Conservation (phyloP, 1,140 invertebrate genomes). For the Rhopalosiphum padi region DNA sequence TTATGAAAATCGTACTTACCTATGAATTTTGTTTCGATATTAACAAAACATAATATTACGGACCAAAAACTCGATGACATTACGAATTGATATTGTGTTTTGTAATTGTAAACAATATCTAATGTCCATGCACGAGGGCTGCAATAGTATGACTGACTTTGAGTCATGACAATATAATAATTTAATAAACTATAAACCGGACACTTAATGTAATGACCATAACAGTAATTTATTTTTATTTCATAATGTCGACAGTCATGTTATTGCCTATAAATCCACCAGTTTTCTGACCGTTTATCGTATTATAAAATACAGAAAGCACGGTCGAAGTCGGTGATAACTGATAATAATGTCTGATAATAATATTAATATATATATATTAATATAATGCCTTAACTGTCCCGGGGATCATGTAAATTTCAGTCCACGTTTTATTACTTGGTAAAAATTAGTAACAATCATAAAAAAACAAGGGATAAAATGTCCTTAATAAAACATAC, state of each 20-base stretch:
- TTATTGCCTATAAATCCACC: background rate
- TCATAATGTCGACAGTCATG: background rate
- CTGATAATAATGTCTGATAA: too few relatives aligned
- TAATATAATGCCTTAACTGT: background rate
- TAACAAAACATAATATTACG: background rate
- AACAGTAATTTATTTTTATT: background rate
- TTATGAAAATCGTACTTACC: background rate
- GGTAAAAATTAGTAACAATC: background rate
- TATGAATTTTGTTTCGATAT: background rate
- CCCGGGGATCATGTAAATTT: background rate
- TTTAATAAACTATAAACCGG: background rate
- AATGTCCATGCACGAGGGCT: background rate
- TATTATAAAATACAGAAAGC: background rate
- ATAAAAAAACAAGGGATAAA: background rate
- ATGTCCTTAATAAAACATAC: too few relatives aligned
- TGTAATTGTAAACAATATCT: too few relatives aligned
- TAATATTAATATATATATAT: too few relatives aligned
- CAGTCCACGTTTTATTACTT: background rate
- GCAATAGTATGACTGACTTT: background rate
- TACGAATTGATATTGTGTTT: background rate
- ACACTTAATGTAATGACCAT: background rate
- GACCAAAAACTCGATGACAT: too few relatives aligned
- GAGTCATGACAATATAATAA: too few relatives aligned
- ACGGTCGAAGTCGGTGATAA: background rate
- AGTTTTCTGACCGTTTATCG: background rate